Evolutionary conservation across 2,797 vertebrate species (phyloP), one percentile per base, ranked within the genome.

Genomic region (Mus spretus): DNA sequence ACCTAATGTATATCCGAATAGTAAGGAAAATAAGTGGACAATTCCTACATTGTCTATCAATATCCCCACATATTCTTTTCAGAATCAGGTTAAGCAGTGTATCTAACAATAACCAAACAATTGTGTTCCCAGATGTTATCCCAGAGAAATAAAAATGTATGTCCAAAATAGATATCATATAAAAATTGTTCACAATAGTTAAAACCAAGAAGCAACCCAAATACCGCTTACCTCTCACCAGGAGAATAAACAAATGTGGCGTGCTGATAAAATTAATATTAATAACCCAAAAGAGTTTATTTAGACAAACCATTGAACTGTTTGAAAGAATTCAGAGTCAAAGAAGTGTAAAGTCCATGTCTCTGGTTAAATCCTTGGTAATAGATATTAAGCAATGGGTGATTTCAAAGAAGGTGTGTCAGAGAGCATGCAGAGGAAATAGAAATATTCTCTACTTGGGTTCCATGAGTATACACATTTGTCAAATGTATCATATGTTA

Each of bases 81-180:
- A 92, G 63, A 83, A 89, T 4, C 13, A 84, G 15, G 7, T 55
- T 91, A 22, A 91, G 50, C 24, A 91, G 88, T 7, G 78, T 26
- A 61, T 9, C 59, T 57, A 83, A 19, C 40, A 67, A 88, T 34
- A 59, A 28, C 37, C 78, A 91, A 77, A 17, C 15, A 78, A 79
- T 28, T 86, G 7, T 79, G 79, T 86, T 90, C 34, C 53, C 19
- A 89, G 34, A 31, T 90, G 59, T 57, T 77, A 53, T 72, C 89
- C 31, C 88, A 91, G 19, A 97, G 55, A 95, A 85, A 80, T 83
- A 26, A 83, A 94, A 93, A 95, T 22, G 72, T 7, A 59, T 28
- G 19, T 55, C 67, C 65, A 82, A 90, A 89, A 95, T 40, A 82
- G 47, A 40, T 90, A 28, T 31, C 67, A 3, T 44, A n/a, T 6